Conservation (phyloP, 2,797 vertebrate species). For the Clarias fuscus region DNA sequence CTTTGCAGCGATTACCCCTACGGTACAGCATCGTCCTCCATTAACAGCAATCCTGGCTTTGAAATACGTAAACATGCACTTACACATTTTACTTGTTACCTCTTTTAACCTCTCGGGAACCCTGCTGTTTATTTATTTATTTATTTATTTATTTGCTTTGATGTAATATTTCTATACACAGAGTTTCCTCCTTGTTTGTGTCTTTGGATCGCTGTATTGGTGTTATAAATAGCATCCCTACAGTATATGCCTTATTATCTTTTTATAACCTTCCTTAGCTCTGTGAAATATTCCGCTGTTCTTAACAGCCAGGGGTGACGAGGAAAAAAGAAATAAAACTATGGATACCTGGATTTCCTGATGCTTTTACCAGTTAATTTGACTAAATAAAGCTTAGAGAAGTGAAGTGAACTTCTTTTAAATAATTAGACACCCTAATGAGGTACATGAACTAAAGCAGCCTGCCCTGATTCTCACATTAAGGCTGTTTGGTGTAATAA, state of each 20-base stretch:
- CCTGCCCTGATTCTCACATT: neutral
- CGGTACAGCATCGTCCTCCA: neutral
- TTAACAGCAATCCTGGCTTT: neutral
- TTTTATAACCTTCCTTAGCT: neutral
- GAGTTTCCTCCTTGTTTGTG: neutral
- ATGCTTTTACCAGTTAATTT: neutral
- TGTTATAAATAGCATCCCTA: slow-evolving; percentile 1
- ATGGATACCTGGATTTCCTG: neutral
- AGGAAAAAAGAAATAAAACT: too few relatives aligned
- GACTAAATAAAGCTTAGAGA: neutral
- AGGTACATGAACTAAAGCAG: neutral
- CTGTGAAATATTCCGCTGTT: neutral
- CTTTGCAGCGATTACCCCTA: neutral
- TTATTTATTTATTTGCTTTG: neutral
- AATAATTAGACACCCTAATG: slow-evolving; percentile 3
- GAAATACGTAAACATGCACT: neutral
- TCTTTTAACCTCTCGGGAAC: neutral
- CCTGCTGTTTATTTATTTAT: neutral
- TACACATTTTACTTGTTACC: neutral
- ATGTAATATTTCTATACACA: neutral
- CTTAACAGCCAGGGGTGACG: neutral
- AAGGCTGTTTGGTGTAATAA: neutral
- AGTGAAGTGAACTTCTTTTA: neutral
- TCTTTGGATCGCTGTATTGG: neutral
- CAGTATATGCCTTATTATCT: neutral